A percentile compares a stretch with the other conserved stretches of the same genome.
Evolutionary conservation across 1,140 invertebrate species (phyloP).

Genomic region (Bathynomus jamesi): DNA sequence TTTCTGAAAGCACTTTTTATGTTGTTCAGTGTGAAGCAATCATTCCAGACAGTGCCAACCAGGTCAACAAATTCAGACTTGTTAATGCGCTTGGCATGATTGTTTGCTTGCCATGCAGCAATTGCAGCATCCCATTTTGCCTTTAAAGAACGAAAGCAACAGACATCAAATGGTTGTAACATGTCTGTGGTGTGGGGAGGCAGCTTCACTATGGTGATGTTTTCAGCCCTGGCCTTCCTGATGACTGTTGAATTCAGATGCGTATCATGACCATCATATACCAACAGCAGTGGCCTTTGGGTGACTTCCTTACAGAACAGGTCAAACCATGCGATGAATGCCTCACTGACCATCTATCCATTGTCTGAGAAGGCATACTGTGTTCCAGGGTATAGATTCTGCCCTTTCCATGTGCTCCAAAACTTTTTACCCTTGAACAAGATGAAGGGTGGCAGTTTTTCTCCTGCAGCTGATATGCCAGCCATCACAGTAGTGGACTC

Average conservation of each 20-base stretch:
- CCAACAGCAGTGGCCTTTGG: neutral
- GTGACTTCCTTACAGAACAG: neutral
- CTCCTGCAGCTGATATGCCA: neutral
- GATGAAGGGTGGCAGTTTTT: no score
- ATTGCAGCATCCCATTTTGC: neutral
- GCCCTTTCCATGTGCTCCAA: no score
- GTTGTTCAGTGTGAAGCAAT: neutral
- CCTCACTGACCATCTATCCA: neutral
- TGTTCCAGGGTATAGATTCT: no score
- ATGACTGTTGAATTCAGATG: neutral
- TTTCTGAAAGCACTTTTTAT: neutral
- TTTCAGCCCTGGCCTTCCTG: neutral
- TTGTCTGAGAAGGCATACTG: no score
- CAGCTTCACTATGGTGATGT: neutral
- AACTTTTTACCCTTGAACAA: no score
- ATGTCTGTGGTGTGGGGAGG: no score
- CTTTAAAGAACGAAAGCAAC: neutral
- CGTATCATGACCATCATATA: neutral
- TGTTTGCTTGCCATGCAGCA: neutral
- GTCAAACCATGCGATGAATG: neutral
- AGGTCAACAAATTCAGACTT: neutral
- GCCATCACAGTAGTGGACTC: neutral
- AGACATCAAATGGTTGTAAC: neutral
- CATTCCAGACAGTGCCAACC: neutral
- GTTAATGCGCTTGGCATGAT: neutral